Evolutionary conservation across 2,888 invertebrate genomes (phyloP).

Genomic region (Campaea margaritaria): DNA sequence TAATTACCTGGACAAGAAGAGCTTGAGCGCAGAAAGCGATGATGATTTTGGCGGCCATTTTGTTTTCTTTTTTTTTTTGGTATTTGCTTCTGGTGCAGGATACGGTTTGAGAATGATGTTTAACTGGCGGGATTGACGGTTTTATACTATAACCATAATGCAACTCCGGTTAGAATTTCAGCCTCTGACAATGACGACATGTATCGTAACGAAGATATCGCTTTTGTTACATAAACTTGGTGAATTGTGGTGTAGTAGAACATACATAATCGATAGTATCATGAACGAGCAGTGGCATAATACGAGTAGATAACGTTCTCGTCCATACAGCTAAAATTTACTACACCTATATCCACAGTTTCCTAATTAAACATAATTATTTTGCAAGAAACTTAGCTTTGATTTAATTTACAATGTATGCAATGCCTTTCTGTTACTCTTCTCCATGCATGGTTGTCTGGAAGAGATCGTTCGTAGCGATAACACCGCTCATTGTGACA

Average conservation of each 20-base stretch:
- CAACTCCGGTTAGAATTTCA: conserved; percentile 9
- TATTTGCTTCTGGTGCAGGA: background rate
- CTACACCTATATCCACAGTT: too few relatives aligned
- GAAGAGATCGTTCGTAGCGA: too few relatives aligned
- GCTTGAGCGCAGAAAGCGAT: conserved; percentile 51
- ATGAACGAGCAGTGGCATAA: background rate
- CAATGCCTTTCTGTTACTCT: too few relatives aligned
- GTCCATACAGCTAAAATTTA: background rate
- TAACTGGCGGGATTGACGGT: background rate
- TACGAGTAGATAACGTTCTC: conserved; percentile 9
- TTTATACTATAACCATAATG: conserved; percentile 23
- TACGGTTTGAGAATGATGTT: conserved; percentile 12
- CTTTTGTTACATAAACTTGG: conserved; percentile 11
- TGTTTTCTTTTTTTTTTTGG: conserved; percentile 22
- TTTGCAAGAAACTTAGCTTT: too few relatives aligned
- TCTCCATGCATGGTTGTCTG: too few relatives aligned
- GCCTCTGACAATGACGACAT: conserved; percentile 6
- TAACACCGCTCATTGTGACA: too few relatives aligned
- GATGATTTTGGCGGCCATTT: conserved; percentile 54
- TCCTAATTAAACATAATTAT: too few relatives aligned
- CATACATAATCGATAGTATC: background rate
- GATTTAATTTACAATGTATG: too few relatives aligned
- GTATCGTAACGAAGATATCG: conserved; percentile 17
- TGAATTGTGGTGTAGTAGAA: conserved; percentile 18
- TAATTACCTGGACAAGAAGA: conserved; percentile 55